These are phyloP conservation scores for Casuarius casuarius DNA, from an alignment of 2,113 vertebrate species.

Conservation along the genomic window DNA sequence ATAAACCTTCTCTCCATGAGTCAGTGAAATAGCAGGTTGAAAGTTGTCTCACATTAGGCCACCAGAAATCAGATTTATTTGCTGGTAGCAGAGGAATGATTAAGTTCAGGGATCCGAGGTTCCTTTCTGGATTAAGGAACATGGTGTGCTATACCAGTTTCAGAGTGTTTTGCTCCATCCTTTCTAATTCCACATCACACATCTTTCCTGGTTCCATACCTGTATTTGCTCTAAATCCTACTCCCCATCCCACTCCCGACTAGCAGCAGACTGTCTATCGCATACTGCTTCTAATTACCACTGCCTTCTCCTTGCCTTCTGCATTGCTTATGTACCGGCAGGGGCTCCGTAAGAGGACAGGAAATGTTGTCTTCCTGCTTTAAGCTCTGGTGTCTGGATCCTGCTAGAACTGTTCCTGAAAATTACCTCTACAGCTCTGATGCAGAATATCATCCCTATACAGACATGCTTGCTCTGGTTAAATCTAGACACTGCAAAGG, in stretches of 20 bases:
- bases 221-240: neutral
- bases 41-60: neutral
- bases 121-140: neutral
- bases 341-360: neutral
- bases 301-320: neutral
- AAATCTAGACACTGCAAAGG: neutral
- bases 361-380: neutral
- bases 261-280: neutral
- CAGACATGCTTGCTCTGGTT: neutral
- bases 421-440: neutral
- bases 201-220: neutral
- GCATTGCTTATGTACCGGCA: rapidly evolving
- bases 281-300: neutral
- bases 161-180: neutral
- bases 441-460: rapidly evolving
- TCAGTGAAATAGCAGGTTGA: neutral
- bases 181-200: neutral
- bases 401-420: neutral
- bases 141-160: neutral
- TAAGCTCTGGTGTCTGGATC: neutral
- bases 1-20: neutral
- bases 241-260: neutral
- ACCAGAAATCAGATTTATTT: neutral
- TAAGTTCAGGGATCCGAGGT: neutral
- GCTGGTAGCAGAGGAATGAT: neutral